Evolutionary conservation across 2,797 vertebrate species (phyloP).

Genomic region (Poeciliopsis paucimaculata): DNA sequence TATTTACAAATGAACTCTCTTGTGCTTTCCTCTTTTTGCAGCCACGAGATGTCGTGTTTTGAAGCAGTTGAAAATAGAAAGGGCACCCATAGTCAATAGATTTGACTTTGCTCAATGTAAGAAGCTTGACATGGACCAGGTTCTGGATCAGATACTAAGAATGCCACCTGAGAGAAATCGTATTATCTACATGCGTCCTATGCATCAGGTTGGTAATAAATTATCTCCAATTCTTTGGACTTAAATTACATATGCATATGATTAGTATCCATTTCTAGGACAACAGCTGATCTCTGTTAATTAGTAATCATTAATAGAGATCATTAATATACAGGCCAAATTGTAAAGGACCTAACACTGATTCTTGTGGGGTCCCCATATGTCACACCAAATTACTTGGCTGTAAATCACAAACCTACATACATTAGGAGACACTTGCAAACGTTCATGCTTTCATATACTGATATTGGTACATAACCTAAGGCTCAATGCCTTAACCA

Average conservation of each 20-base stretch:
- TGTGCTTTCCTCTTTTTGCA: slow-evolving; percentile 52
- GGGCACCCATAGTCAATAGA: slow-evolving; percentile 93
- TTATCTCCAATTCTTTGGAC: neutral
- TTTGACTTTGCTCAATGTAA: slow-evolving; percentile 98
- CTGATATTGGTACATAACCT: neutral
- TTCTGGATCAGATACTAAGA: slow-evolving; percentile 95
- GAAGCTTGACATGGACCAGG: slow-evolving; percentile 96
- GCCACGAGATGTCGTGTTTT: slow-evolving; percentile 95
- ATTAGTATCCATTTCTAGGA: neutral
- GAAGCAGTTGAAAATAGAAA: slow-evolving; percentile 93
- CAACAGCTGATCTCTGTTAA: neutral
- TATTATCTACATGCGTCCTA: slow-evolving; percentile 97
- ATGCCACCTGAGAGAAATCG: slow-evolving; percentile 97
- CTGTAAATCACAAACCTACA: no score
- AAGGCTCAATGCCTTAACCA: neutral
- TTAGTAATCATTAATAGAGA: no score
- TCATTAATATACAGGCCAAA: no score
- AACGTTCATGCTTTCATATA: neutral
- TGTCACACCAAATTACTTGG: no score
- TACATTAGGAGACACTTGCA: neutral
- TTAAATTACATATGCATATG: neutral
- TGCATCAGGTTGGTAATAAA: slow-evolving; percentile 90
- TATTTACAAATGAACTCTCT: neutral
- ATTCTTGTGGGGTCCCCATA: no score
- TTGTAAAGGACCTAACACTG: no score